These are phyloP conservation scores for Thalassoma bifasciatum DNA, from an alignment of 2,113 vertebrate genomes.

Conservation along the genomic window DNA sequence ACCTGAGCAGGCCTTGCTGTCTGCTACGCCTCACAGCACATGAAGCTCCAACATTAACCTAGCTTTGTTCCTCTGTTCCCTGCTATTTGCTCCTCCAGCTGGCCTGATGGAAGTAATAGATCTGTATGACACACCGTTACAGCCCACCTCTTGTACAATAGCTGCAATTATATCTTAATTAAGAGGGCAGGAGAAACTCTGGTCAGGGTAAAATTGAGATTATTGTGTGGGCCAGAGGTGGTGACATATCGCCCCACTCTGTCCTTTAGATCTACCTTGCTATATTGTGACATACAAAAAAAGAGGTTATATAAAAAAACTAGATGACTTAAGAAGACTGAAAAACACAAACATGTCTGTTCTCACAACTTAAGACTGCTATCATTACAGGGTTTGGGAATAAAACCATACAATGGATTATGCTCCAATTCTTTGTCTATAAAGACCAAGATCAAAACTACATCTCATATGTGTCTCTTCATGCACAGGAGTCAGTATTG, in stretches of 20 bases:
- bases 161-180: conserved; percentile 26
- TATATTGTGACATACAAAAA: not conserved
- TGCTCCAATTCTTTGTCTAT: too few species aligned
- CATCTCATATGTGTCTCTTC: not conserved
- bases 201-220: not conserved
- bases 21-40: conserved; percentile 49
- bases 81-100: conserved; percentile 36
- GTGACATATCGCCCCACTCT: not conserved
- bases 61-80: conserved; percentile 33
- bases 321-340: too few species aligned
- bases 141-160: conserved; percentile 1
- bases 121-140: conserved; percentile 37
- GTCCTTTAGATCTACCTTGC: not conserved
- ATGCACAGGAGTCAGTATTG: not conserved
- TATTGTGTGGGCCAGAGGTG: not conserved
- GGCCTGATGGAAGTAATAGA: conserved; percentile 36
- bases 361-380: too few species aligned
- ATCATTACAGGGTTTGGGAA: too few species aligned
- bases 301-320: too few species aligned
- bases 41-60: conserved; percentile 35
- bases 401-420: too few species aligned
- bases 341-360: too few species aligned
- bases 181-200: not conserved
- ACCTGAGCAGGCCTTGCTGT: conserved; percentile 46
- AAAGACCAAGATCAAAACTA: not conserved